Conservation (phyloP, 23 tunicate genomes). For the Ciona savignyi region DNA sequence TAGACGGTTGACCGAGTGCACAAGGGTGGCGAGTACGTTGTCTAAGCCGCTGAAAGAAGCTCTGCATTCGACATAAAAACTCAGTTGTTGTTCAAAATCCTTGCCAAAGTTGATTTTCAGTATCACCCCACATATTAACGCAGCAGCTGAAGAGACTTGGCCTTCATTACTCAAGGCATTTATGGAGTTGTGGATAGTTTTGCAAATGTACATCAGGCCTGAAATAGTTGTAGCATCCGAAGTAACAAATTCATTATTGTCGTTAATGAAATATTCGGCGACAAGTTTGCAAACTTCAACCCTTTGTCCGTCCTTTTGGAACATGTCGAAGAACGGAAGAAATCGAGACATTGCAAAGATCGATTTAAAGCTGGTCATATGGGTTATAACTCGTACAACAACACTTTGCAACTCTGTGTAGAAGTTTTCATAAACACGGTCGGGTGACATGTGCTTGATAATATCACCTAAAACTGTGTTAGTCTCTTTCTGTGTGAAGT, state of each 20-base stretch:
- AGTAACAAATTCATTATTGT: constrained; percentile 7
- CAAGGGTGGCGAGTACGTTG: constrained; percentile 43
- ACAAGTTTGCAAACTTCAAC: constrained; percentile 48
- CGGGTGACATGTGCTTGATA: constrained; percentile 86
- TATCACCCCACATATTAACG: constrained; percentile 37
- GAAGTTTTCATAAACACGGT: constrained; percentile 58
- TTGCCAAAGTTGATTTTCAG: constrained; percentile 81
- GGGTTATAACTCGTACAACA: constrained; percentile 2
- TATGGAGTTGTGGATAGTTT: constrained; percentile 74
- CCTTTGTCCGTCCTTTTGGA: constrained; percentile 75
- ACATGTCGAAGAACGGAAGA: constrained; percentile 83
- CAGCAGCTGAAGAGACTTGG: constrained; percentile 36
- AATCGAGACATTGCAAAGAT: constrained; percentile 67
- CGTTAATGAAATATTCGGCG: constrained; percentile 17
- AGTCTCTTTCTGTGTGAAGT: constrained; percentile 57
- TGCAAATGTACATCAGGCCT: constrained; percentile 76
- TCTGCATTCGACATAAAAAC: constrained; percentile 83
- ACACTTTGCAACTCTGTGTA: constrained; percentile 30
- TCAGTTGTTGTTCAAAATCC: constrained; percentile 92
- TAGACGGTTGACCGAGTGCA: constrained; percentile 78
- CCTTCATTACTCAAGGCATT: constrained; percentile 71
- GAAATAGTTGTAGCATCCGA: constrained; percentile 63
- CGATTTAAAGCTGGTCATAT: constrained; percentile 39
- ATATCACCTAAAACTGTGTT: constrained; percentile 78
- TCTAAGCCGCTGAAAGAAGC: constrained; percentile 70